Evolutionary conservation across 2,113 vertebrate species (phyloP).

Genomic region (Rostratula benghalensis): DNA sequence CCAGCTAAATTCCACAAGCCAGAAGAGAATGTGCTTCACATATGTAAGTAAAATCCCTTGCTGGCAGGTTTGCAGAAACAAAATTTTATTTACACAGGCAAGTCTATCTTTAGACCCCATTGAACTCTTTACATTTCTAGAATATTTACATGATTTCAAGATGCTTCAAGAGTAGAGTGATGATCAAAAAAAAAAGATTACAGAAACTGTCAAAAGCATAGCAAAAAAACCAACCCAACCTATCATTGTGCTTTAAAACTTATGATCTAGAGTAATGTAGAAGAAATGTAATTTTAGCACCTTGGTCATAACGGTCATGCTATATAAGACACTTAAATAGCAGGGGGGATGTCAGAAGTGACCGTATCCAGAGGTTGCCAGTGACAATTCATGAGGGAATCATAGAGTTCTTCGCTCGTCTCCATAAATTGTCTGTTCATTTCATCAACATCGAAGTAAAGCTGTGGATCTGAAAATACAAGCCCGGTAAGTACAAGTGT

Average conservation of each 20-base stretch:
- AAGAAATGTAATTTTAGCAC: constrained; percentile 75
- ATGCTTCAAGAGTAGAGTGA: constrained; percentile 49
- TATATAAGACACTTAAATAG: constrained; percentile 74
- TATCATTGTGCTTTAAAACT: constrained; percentile 76
- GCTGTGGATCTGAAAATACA: constrained; percentile 72
- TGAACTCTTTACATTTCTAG: constrained; percentile 75
- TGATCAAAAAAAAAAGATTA: constrained; percentile 47
- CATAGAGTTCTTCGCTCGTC: constrained; percentile 89
- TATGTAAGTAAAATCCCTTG: constrained; percentile 40
- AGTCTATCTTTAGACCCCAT: constrained; percentile 67
- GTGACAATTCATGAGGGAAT: constrained; percentile 88
- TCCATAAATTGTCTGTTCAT: constrained; percentile 90
- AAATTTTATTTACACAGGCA: constrained; percentile 75
- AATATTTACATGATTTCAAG: constrained; percentile 75
- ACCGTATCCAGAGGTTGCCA: constrained; percentile 90
- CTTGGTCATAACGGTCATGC: constrained; percentile 75
- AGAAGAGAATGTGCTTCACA: constrained; percentile 39
- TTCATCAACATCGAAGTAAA: constrained; percentile 81
- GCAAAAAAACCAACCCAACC: constrained; percentile 55
- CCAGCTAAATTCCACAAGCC: constrained; percentile 24
- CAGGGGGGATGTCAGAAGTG: constrained; percentile 77
- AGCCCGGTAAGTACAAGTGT: background rate
- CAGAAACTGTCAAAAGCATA: constrained; percentile 70
- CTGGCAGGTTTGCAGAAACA: constrained; percentile 70
- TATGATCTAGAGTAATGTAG: constrained; percentile 67